phyloP scores from a whole-genome alignment of 2,113 vertebrate genomes.

The Pica pica region DNA sequence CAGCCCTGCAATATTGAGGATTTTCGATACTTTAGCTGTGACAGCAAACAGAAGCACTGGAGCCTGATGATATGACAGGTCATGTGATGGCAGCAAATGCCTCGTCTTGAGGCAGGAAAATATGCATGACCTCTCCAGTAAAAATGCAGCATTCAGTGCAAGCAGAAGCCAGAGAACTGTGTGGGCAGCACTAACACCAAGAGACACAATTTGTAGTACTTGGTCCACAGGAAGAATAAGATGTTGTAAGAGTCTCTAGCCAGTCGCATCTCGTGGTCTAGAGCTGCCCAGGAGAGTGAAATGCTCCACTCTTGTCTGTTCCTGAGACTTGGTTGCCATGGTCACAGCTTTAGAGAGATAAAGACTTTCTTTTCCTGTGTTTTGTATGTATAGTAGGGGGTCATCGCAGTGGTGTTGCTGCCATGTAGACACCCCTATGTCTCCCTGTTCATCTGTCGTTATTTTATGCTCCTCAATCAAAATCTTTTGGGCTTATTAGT shows the following conservation, averaged over 20 bases:
- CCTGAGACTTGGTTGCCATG: slow-evolving; percentile 56
- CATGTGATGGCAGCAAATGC: not conserved
- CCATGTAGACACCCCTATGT: not conserved
- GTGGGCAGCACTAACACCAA: not conserved
- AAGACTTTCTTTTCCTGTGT: slow-evolving; percentile 22
- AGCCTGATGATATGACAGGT: slow-evolving; percentile 2
- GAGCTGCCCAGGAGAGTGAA: slow-evolving; percentile 35
- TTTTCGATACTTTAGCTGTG: not conserved
- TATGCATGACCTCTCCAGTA: not conserved
- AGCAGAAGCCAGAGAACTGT: not conserved
- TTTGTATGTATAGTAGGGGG: not conserved
- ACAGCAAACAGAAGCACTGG: slow-evolving; percentile 7
- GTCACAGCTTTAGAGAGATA: slow-evolving; percentile 48
- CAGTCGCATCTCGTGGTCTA: not conserved
- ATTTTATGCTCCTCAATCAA: not conserved
- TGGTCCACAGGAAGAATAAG: slow-evolving; percentile 18
- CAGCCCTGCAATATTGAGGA: not conserved
- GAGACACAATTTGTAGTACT: slow-evolving; percentile 37
- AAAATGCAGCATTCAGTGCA: not conserved
- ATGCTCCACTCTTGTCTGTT: slow-evolving; percentile 20
- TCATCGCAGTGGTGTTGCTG: not conserved
- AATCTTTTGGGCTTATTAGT: not conserved
- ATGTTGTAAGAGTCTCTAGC: slow-evolving; percentile 7
- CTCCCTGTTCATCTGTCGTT: not conserved
- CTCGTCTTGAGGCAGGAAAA: not conserved